Evolutionary conservation across 1,140 invertebrate genomes (phyloP).

Genomic region (Venustaconcha ellipsiformis): DNA sequence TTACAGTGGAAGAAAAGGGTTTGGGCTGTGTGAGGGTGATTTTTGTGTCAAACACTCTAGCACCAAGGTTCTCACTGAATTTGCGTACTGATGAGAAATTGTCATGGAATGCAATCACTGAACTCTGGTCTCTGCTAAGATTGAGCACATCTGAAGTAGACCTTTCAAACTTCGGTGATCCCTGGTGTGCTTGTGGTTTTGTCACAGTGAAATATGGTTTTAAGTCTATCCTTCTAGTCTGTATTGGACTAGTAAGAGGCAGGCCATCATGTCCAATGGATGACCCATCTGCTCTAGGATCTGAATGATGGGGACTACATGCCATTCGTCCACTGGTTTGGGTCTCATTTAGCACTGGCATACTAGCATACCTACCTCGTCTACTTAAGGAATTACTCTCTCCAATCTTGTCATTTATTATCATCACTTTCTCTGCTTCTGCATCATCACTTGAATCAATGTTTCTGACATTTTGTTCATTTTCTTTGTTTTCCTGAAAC

Average conservation of each 20-base stretch:
- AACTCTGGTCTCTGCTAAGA: slow-evolving; percentile 18
- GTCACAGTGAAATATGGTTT: slow-evolving; percentile 20
- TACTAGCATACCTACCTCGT: slow-evolving; percentile 25
- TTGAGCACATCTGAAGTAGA: background rate
- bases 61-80: slow-evolving; percentile 24
- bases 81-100: slow-evolving; percentile 19
- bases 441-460: too few species aligned
- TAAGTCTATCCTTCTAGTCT: slow-evolving; percentile 18
- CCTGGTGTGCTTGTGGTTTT: slow-evolving; percentile 8
- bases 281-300: slow-evolving; percentile 10
- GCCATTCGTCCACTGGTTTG: slow-evolving; percentile 9
- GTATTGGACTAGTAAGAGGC: slow-evolving; percentile 2
- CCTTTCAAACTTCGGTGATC: background rate
- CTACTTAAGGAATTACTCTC: background rate
- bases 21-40: slow-evolving; percentile 26
- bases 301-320: slow-evolving; percentile 6
- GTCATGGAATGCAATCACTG: slow-evolving; percentile 29
- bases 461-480: too few species aligned
- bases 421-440: too few species aligned
- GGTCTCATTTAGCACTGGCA: slow-evolving; percentile 20
- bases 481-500: too few species aligned
- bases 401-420: too few species aligned
- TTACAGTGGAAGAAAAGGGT: slow-evolving; percentile 24
- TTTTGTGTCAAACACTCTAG: slow-evolving; percentile 11
- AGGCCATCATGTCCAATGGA: background rate